These are phyloP conservation scores for Selenia dentaria DNA, from an alignment of 2,888 invertebrate genomes.

Conservation along the genomic window DNA sequence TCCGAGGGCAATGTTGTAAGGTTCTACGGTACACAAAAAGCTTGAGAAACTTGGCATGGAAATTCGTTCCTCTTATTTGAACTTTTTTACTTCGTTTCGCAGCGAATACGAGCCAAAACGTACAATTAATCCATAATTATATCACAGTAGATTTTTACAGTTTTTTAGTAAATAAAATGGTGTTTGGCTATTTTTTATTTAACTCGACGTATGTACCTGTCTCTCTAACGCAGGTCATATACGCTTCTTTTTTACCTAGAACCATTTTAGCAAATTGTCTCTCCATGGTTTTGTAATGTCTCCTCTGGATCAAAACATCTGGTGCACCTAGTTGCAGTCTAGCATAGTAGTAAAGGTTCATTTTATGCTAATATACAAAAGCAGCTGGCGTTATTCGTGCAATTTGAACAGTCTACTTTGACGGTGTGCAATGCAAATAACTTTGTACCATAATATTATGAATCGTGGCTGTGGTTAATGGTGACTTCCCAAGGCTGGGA, in stretches of 20 bases:
- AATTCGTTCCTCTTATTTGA: slow-evolving; percentile 6
- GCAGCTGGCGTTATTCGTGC: slow-evolving; percentile 46
- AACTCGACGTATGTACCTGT: too few relatives aligned
- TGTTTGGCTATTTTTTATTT: too few relatives aligned
- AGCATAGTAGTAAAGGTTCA: slow-evolving; percentile 40
- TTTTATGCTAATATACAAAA: slow-evolving; percentile 61
- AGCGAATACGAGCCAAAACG: too few relatives aligned
- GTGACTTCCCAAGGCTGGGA: not conserved
- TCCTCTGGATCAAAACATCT: slow-evolving; percentile 10
- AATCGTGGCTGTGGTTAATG: slow-evolving; percentile 19
- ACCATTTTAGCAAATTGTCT: too few relatives aligned
- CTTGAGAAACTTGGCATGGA: slow-evolving; percentile 15
- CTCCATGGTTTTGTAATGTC: slow-evolving; percentile 2
- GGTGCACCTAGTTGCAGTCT: slow-evolving; percentile 14
- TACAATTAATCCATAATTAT: too few relatives aligned
- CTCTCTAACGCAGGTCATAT: too few relatives aligned
- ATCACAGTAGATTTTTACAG: too few relatives aligned
- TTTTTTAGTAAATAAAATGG: too few relatives aligned
- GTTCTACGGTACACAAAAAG: too few relatives aligned
- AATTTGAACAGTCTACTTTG: slow-evolving; percentile 42
- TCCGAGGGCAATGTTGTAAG: too few relatives aligned
- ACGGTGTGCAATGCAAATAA: slow-evolving; percentile 34
- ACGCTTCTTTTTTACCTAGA: too few relatives aligned
- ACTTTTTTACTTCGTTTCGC: too few relatives aligned
- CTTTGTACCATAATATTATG: slow-evolving; percentile 35